Base-by-base conservation (phyloP, 2,797 vertebrate species). In the Micromesistius poutassou region DNA sequence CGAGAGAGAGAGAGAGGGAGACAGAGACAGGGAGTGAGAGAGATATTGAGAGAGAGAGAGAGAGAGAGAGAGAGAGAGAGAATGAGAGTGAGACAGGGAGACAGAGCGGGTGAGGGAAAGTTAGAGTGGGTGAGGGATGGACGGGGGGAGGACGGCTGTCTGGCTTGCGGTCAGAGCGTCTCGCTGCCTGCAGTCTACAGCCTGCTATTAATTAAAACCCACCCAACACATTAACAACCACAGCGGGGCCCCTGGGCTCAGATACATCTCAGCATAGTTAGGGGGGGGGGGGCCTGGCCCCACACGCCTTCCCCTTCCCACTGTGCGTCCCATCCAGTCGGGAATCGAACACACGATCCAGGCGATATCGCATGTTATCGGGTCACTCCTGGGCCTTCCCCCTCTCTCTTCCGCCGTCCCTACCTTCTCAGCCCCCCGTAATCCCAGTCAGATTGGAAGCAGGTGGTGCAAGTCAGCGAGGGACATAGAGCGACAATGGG, bases 201-300 rank as follows among this genome's bases (percentile, higher is more conserved):
- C 88, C 85, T 86, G 87, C 79, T 85, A 82, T 81, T 88, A 91
- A 93, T 92, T 92, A 92, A 89, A 89, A 16, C 40, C 79, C 84
- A 80, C 85, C 88, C 86, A 89, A 86, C 76, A 76, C 78, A 92
- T 90, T 89, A 90, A 91, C 90, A 87, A 85, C 84, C 85, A 77
- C 79, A 85, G 74, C 7, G 80, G 77, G 81, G 16, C 80, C 82
- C 90, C 30, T 77, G 73, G 88, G 86, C 86, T 85, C 78, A 73
- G 81, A 82, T 84, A 87, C 90, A 91, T 93, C 88, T 93, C 90
- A 93, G 66, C 74, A n/a, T 77, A 76, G 89, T 93, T 89, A 87
- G 33, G 73, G 76, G 86, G 79, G 80, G 77, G 16, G 79, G 78
- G 82, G 83, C 81, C 84, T 83, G 82, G 84, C 77, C 8, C 35